Evolutionary conservation across 2,797 vertebrate species (phyloP).

Genomic region (Syndactyla subalaris): DNA sequence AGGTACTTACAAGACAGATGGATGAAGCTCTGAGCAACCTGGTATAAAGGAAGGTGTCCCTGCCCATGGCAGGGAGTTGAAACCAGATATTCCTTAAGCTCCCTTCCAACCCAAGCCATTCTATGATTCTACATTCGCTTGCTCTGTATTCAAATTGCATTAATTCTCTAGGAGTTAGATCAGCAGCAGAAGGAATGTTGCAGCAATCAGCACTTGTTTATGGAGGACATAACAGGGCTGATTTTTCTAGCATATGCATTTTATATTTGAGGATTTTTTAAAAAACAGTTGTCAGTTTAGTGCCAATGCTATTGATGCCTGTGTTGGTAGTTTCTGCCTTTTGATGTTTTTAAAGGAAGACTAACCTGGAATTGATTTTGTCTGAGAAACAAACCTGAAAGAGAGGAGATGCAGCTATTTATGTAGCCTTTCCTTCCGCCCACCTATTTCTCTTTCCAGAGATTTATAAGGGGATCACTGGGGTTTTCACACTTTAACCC

Average conservation of each 20-base stretch:
- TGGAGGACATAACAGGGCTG: neutral
- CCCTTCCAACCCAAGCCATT: neutral
- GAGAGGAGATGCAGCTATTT: neutral
- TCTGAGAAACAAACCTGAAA: neutral
- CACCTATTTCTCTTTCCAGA: conserved; percentile 2
- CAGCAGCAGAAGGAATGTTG: neutral
- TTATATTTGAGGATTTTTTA: neutral
- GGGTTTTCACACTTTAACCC: conserved; percentile 29
- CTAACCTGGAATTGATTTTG: neutral
- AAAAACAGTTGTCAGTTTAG: neutral
- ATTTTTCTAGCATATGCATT: neutral
- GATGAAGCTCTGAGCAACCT: neutral
- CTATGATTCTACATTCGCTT: neutral
- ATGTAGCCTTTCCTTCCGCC: neutral
- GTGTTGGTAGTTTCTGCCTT: neutral
- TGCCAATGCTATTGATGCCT: neutral
- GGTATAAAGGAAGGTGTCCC: neutral
- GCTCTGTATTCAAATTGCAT: neutral
- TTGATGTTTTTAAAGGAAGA: neutral
- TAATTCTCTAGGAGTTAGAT: neutral
- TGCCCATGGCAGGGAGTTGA: neutral
- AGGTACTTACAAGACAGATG: neutral
- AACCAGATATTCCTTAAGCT: neutral
- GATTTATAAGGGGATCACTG: neutral
- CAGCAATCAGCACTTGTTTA: neutral